Base-by-base conservation (phyloP, 2,888 invertebrate genomes). In the Cheiracanthium punctorium region DNA sequence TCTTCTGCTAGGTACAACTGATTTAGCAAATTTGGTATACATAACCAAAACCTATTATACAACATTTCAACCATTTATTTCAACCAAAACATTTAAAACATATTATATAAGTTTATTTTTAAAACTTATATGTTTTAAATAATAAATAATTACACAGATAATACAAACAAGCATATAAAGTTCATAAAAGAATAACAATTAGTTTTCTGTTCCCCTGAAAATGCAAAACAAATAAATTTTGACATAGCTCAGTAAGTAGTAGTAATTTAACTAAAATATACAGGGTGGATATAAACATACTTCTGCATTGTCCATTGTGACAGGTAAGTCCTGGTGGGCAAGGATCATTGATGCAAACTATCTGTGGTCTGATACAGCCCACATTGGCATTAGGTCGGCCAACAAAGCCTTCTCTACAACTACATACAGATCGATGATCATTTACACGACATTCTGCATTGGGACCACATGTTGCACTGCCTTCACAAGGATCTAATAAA, bases 351-450 rank as follows among this genome's bases (percentile, higher is more conserved):
- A 93, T 93, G 91, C 97, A 97, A 91, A 93, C 91, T 58, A 93
- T 93, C n/a, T 96, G 95, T 80, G 95, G 94, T 89, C 97, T 93
- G 7, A 97, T 95, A 91, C 97, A 97, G 5, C 97, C 97, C 92
- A 97, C 96, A 91, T 97, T 95, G 0, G 97, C 89, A 67, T 89
- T 88, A 5, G 89, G 89, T 17, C 89, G 72, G n/a, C 89, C 89
- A 14, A 89, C 88, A 67, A 97, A 97, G 41, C 96, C 96, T 74
- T 94, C 93, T 0, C 96, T 96, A 90, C 97, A 97, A 88, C 94
- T 94, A 91, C 97, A 97, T 75, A 94, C 93, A 0, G 95, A 95
- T 69, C 93, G 93, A 91, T 97, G 97, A 90, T 95, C 94, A 80
- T 93, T 93, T 86, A 96, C 94, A 84, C 94, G 91, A 91, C 97